These are phyloP conservation scores for Semnornis frantzii DNA, from an alignment of 2,113 vertebrate species.

Conservation along the genomic window DNA sequence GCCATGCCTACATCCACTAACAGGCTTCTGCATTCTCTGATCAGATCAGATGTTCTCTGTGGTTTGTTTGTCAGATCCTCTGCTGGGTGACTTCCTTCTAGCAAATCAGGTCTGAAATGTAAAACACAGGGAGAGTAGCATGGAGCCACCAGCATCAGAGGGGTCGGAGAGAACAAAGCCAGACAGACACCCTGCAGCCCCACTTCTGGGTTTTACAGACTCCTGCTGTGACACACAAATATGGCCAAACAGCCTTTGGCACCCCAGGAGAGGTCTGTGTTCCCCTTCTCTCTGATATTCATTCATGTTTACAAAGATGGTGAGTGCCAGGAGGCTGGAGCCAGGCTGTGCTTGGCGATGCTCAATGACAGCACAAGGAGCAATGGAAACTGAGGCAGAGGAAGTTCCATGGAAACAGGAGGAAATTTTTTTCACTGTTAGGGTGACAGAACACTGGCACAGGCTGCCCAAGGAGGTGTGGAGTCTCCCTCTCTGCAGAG, in stretches of 20 bases:
- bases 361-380: too few relatives aligned
- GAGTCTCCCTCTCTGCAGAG: too few relatives aligned
- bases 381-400: too few relatives aligned
- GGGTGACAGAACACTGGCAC: too few relatives aligned
- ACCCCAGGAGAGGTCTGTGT: neutral
- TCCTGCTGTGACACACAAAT: neutral
- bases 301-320: too few relatives aligned
- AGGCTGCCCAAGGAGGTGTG: too few relatives aligned
- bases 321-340: too few relatives aligned
- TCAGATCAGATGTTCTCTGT: slow-evolving; percentile 51
- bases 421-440: too few relatives aligned
- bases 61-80: slow-evolving; percentile 42
- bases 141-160: neutral
- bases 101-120: neutral
- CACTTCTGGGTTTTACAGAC: neutral
- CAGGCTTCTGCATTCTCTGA: slow-evolving; percentile 24
- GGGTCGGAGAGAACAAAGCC: neutral
- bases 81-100: slow-evolving; percentile 24
- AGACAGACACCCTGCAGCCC: neutral
- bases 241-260: neutral
- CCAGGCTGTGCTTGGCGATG: too few relatives aligned
- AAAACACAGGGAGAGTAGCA: neutral
- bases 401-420: too few relatives aligned
- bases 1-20: slow-evolving; percentile 5
- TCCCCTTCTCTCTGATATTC: neutral